Conservation (phyloP, 2,113 vertebrate genomes). For the Sisor rabdophorus region DNA sequence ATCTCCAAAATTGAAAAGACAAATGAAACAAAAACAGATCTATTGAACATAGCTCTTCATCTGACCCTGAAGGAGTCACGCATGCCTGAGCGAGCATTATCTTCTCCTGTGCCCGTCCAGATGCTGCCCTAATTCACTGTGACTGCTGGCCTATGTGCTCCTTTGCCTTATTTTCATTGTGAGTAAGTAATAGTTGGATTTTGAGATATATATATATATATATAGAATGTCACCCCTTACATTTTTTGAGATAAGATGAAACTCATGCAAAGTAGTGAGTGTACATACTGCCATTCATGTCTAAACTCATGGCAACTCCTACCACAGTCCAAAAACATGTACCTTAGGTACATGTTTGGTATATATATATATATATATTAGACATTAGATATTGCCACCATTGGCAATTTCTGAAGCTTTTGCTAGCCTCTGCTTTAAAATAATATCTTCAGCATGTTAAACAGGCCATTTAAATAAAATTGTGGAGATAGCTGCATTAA, state of each 20-base stretch:
- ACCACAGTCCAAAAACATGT: no score
- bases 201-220: no score
- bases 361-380: not conserved
- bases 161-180: conserved; percentile 57
- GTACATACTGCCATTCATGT: no score
- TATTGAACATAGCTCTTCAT: conserved; percentile 50
- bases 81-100: conserved; percentile 62
- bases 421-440: not conserved
- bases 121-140: conserved; percentile 70
- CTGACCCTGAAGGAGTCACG: conserved; percentile 51
- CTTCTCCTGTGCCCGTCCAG: conserved; percentile 61
- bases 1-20: not conserved
- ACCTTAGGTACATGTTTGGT: no score
- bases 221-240: no score
- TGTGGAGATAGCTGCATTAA: not conserved
- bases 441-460: not conserved
- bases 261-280: no score
- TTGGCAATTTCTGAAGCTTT: not conserved
- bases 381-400: not conserved
- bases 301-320: no score
- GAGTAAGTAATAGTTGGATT: conserved; percentile 43
- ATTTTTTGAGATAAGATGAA: no score
- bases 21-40: conserved; percentile 33
- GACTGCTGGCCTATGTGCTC: conserved; percentile 61
- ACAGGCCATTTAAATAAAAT: not conserved